Base-by-base conservation (phyloP, 2,797 vertebrate species). In the Eulemur albifrons region DNA sequence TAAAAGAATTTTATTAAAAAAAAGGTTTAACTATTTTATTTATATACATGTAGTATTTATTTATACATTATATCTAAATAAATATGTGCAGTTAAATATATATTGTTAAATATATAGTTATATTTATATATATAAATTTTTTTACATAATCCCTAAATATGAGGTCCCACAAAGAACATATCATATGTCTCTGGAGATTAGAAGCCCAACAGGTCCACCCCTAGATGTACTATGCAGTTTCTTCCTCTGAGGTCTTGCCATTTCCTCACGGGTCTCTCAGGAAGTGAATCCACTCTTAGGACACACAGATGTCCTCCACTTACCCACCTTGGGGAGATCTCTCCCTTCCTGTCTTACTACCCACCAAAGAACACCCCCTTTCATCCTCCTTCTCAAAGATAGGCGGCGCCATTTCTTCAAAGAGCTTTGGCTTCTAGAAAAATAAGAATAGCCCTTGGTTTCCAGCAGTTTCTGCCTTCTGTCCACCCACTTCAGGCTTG, bases 221-320 rank as follows among this genome's bases (percentile, higher is more conserved):
- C 2, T 52, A 12, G 57, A 11, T 15, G 27, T 3, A 52, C 7
- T 0, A 7, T 1, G 0, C 5, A 1, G 43, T 1, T 40, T 57
- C 72, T 32, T 20, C 77, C 45, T 5, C 25, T 59, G 13, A 20
- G 18, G 9, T 52, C 27, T 30, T 59, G 14, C 20, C 17, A 15
- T n/a, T 93, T 54, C 32, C 45, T 88, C 40, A 8, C 0, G n/a
- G 38, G 7, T 45, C 50, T 85, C 1, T 8, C 8, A 11, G 13
- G 8, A 45, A 72, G 52, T 17, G 25, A 67, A 63, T 70, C 4
- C 23, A 2, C 20, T 43, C 38, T n/a, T 20, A 13, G 27, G 18
- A 63, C 23, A 61, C 63, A 35, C 4, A 50, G 30, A 61, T 25
- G 14, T 9, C 76, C 80, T 7, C 30, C 7, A 15, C 67, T 63